Evolutionary conservation across 2,888 invertebrate genomes (phyloP).

Genomic region (Cryptus viduatorius): DNA sequence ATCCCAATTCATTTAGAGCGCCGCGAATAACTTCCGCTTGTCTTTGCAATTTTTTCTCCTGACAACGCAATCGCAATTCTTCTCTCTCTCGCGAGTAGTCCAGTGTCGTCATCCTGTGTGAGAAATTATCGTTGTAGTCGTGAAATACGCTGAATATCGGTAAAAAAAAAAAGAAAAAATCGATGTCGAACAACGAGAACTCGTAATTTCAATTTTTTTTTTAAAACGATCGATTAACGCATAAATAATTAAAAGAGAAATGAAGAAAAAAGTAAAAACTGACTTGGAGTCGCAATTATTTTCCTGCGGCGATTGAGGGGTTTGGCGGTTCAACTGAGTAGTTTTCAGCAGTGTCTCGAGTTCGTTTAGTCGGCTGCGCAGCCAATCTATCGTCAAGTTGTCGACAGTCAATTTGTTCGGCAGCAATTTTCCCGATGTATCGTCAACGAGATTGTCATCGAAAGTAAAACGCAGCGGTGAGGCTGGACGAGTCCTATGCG

Average conservation of each 20-base stretch:
- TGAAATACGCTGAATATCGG: neutral
- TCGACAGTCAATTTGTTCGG: slow-evolving; percentile 96
- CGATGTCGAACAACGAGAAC: neutral
- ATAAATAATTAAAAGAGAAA: neutral
- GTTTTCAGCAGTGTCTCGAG: slow-evolving; percentile 92
- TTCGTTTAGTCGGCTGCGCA: slow-evolving; percentile 92
- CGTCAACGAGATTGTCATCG: slow-evolving; percentile 94
- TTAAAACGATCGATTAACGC: neutral
- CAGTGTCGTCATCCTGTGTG: slow-evolving; percentile 75
- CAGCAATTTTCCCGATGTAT: slow-evolving; percentile 94
- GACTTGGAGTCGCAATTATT: slow-evolving; percentile 81
- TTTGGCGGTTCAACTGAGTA: slow-evolving; percentile 88
- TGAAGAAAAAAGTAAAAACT: slow-evolving; percentile 27
- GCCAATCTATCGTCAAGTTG: slow-evolving; percentile 96
- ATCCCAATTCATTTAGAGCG: slow-evolving; percentile 94
- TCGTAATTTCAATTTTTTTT: no score
- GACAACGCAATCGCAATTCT: slow-evolving; percentile 92
- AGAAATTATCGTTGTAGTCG: slow-evolving; percentile 21
- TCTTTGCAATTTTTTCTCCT: slow-evolving; percentile 93
- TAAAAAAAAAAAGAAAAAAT: neutral
- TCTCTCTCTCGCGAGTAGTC: slow-evolving; percentile 86
- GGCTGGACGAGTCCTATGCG: slow-evolving; percentile 91
- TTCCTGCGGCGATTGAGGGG: slow-evolving; percentile 71
- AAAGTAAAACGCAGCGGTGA: slow-evolving; percentile 93
- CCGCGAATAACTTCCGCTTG: slow-evolving; percentile 94